phyloP scores from a whole-genome alignment of 2,113 vertebrate species.

The Psilopsiagon aurifrons region DNA sequence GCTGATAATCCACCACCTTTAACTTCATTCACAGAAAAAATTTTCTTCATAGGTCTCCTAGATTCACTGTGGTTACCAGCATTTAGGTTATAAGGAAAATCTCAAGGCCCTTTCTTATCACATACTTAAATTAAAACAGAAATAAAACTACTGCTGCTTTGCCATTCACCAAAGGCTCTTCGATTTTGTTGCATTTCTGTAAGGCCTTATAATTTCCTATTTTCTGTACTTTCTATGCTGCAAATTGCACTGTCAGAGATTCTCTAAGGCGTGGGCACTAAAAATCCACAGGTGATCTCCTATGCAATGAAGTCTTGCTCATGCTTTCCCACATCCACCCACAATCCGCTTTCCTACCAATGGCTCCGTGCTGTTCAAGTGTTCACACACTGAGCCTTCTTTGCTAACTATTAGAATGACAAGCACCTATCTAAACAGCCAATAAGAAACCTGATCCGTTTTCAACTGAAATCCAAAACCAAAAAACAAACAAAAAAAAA shows the following conservation, averaged over 20 bases:
- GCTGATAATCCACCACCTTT: not conserved
- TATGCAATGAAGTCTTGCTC: not conserved
- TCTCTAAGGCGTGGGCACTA: not conserved
- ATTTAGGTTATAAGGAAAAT: not conserved
- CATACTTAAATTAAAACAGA: not conserved
- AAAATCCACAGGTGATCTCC: not conserved
- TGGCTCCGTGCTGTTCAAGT: not conserved
- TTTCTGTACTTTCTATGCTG: not conserved
- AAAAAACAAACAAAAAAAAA: not conserved
- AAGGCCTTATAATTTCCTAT: not conserved
- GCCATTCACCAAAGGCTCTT: not conserved
- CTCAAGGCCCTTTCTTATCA: not conserved
- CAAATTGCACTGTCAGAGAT: not conserved
- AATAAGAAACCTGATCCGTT: not conserved
- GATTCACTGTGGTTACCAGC: not conserved
- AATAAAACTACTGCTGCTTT: not conserved
- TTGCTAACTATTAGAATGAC: not conserved
- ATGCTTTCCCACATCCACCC: not conserved
- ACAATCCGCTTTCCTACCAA: not conserved
- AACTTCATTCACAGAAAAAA: not conserved
- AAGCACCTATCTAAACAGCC: not conserved
- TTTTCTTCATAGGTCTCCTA: not conserved
- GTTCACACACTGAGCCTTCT: not conserved
- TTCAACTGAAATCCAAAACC: not conserved
- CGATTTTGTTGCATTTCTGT: not conserved